A percentile compares a stretch with the other conserved stretches of the same genome.
These are phyloP conservation scores for Drosophila atroscutellata DNA, from an alignment of 2,888 invertebrate species.

Conservation along the genomic window DNA sequence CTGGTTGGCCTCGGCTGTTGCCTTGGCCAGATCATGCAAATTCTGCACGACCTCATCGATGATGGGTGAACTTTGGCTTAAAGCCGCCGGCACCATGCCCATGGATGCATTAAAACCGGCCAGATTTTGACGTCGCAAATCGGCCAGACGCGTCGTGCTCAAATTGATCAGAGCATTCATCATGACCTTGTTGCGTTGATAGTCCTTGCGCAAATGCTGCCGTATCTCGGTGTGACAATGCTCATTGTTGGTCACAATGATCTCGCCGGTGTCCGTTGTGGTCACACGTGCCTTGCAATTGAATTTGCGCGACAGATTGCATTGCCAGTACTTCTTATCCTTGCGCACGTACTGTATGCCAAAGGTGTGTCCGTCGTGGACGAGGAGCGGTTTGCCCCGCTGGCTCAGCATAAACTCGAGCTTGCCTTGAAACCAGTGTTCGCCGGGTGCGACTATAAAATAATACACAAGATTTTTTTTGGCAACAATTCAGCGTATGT, in stretches of 20 bases:
- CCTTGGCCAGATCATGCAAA: constrained; percentile 72
- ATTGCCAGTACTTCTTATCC: constrained; percentile 85
- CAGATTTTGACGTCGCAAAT: constrained; percentile 73
- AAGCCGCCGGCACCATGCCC: constrained; percentile 47
- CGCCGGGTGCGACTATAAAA: constrained; percentile 84
- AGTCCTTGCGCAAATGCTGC: constrained; percentile 85
- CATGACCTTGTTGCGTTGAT: constrained; percentile 84
- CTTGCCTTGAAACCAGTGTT: constrained; percentile 85
- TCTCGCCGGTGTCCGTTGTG: constrained; percentile 83
- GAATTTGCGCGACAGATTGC: constrained; percentile 85
- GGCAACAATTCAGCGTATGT: constrained; percentile 49
- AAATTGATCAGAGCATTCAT: constrained; percentile 83
- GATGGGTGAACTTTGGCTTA: constrained; percentile 60
- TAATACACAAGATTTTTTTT: constrained; percentile 63
- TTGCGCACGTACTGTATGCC: constrained; percentile 85
- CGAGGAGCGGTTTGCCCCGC: constrained; percentile 84
- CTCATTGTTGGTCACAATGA: constrained; percentile 85
- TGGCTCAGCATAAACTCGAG: constrained; percentile 85
- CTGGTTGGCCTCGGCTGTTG: constrained; percentile 63
- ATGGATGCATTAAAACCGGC: constrained; percentile 51
- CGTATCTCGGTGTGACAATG: constrained; percentile 86
- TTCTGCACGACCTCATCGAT: constrained; percentile 74
- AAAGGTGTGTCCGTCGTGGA: constrained; percentile 85
- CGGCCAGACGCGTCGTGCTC: constrained; percentile 80
- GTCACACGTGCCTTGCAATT: constrained; percentile 86